Percentiles rank a stretch among this genome's conserved stretches.
phyloP scores from a whole-genome alignment of 2,888 invertebrate species.

The Papilio demoleus region DNA sequence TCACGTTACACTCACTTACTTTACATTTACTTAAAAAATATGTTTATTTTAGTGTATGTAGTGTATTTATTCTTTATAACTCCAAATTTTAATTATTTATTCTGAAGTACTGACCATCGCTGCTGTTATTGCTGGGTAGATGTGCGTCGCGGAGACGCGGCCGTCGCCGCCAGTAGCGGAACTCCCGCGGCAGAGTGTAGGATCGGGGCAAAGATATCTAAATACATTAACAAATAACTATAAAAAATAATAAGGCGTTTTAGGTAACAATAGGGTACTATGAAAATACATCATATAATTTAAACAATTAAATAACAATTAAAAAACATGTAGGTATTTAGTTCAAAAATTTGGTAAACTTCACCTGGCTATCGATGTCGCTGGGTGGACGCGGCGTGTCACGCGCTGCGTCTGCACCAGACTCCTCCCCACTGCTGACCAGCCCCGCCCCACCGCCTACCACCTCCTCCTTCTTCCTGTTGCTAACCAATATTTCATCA shows the following conservation, averaged over 20 bases:
- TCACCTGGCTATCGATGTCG: slow-evolving; percentile 91
- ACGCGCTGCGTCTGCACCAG: slow-evolving; percentile 68
- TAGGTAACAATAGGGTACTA: too few relatives aligned
- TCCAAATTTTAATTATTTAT: neutral
- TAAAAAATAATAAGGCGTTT: neutral
- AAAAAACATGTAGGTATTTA: neutral
- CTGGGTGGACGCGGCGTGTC: slow-evolving; percentile 85
- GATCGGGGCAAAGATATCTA: slow-evolving; percentile 92
- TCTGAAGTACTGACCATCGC: slow-evolving; percentile 86
- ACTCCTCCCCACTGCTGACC: slow-evolving; percentile 69
- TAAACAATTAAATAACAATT: too few relatives aligned
- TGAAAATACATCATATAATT: too few relatives aligned
- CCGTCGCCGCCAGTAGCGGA: slow-evolving; percentile 90
- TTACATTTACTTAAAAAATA: too few relatives aligned
- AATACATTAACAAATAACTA: neutral
- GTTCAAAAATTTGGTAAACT: neutral
- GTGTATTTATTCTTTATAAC: too few relatives aligned
- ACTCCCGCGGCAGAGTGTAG: slow-evolving; percentile 93
- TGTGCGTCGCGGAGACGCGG: slow-evolving; percentile 86
- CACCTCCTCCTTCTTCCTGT: slow-evolving; percentile 66
- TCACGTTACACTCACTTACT: too few relatives aligned
- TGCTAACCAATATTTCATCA: slow-evolving; percentile 37
- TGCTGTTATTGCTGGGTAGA: slow-evolving; percentile 92
- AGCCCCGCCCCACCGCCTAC: slow-evolving; percentile 36
- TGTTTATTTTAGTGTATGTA: too few relatives aligned